Base-by-base conservation (phyloP, 2,113 vertebrate genomes). In the Pluvialis apricaria region DNA sequence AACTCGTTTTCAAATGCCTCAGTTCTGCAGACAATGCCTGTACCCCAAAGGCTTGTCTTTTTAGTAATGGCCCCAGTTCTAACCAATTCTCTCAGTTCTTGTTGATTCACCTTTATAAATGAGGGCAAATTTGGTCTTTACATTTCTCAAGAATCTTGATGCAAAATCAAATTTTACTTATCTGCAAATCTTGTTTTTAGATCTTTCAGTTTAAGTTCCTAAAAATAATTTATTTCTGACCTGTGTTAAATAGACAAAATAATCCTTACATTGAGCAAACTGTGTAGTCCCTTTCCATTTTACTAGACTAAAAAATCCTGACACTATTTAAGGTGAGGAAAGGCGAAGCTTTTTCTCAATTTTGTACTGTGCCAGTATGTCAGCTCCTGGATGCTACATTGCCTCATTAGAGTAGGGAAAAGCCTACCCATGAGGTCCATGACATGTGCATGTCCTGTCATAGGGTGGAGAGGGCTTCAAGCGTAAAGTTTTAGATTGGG, bases 361-460 rank as follows among this genome's bases (percentile, higher is more conserved):
- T 57, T n/a, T 44, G 15, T 58, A 16, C 17, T 58, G 36, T 52
- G 31, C 55, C 31, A 24, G 12, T 64, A 15, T 15, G 42, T 51
- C 42, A 70, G 21, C 28, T 28, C 44, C 73, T 24, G 26, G n/a
- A 44, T n/a, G 40, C 20, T 57, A 13, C 10, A 19, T 36, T 57
- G 7, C 21, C 32, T 42, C 31, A 26, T 21, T 10, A 32, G 25
- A 22, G 72, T 22, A 55, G 18, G 57, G 40, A 77, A 49, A n/a
- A 78, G 31, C 11, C 36, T 78, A 28, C 25, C 21, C 26, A 18
- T 36, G 31, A 29, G 14, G 17, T 77, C 29, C 49, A 7, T 62
- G n/a, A 32, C 12, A 28, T 0, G 2, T 47, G 40, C 20, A 25
- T 34, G 13, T 29, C 34, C n/a, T 54, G 25, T 55, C 8, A 3